Evolutionary conservation across 2,113 vertebrate species (phyloP).

Genomic region (Cyprinodon variegatus): DNA sequence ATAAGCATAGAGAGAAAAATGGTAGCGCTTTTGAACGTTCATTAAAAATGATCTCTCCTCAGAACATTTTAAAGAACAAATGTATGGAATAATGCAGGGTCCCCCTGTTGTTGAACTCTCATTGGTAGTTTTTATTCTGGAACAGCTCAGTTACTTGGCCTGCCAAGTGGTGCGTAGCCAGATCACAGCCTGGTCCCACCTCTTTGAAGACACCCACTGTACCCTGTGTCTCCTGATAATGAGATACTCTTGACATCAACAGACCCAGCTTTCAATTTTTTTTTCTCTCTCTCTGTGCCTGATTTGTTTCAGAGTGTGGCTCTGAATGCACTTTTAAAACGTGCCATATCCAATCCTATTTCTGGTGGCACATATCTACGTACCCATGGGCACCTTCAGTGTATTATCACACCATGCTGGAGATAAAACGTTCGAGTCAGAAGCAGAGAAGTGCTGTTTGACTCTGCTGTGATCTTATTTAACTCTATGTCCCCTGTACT

Average conservation of each 20-base stretch:
- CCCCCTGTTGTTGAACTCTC: conserved; percentile 41
- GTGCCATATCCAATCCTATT: conserved; percentile 24
- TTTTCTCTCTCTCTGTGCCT: conserved; percentile 37
- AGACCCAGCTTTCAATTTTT: conserved; percentile 47
- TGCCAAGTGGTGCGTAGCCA: conserved; percentile 56
- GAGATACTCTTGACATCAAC: conserved; percentile 45
- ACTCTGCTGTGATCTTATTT: conserved; percentile 44
- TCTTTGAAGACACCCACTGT: conserved; percentile 59
- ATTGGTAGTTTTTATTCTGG: conserved; percentile 56
- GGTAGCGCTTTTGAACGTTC: conserved; percentile 13
- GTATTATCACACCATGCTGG: conserved; percentile 32
- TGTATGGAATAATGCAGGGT: conserved; percentile 5
- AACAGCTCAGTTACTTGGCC: conserved; percentile 35
- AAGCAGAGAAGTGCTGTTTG: conserved; percentile 21
- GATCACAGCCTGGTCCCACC: conserved; percentile 30
- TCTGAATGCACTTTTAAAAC: conserved; percentile 59
- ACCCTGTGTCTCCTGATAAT: conserved; percentile 56
- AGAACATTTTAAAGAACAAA: too few relatives aligned
- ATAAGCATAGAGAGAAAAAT: conserved; percentile 18
- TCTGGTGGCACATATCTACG: conserved; percentile 20
- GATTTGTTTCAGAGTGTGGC: conserved; percentile 28
- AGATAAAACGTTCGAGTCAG: conserved; percentile 13
- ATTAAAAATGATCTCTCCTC: conserved; percentile 7
- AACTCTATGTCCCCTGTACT: conserved; percentile 19
- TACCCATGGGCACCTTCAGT: conserved; percentile 18